Conservation (phyloP, 2,888 invertebrate species). For the Apotomis capreana region DNA sequence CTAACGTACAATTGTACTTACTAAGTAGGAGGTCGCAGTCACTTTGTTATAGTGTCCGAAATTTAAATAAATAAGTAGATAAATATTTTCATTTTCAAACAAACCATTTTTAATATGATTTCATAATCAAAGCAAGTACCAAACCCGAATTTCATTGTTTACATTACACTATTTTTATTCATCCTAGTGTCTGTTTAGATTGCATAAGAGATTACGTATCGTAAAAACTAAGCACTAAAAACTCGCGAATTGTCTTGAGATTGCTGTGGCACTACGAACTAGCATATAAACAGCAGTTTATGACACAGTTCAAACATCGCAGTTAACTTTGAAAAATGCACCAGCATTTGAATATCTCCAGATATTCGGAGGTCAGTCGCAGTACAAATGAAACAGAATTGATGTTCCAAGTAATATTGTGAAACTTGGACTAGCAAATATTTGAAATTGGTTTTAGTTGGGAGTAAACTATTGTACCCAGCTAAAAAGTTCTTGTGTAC, state of each 20-base stretch:
- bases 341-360: slow-evolving; percentile 48
- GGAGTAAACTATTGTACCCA: slow-evolving; percentile 51
- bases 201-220: slow-evolving; percentile 41
- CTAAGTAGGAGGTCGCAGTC: too few relatives aligned
- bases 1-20: too few relatives aligned
- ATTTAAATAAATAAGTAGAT: too few relatives aligned
- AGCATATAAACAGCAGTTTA: slow-evolving; percentile 65
- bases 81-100: too few relatives aligned
- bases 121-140: too few relatives aligned
- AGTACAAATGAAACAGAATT: not conserved
- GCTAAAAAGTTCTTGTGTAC: slow-evolving; percentile 57
- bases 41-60: too few relatives aligned
- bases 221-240: slow-evolving; percentile 53
- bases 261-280: slow-evolving; percentile 60
- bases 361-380: slow-evolving; percentile 15
- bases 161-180: not conserved
- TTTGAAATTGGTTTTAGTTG: slow-evolving; percentile 48
- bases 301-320: slow-evolving; percentile 57
- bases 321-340: slow-evolving; percentile 65
- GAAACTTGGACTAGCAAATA: slow-evolving; percentile 45
- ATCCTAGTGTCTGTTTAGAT: slow-evolving; percentile 3
- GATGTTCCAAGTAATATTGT: slow-evolving; percentile 18
- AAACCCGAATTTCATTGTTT: not conserved
- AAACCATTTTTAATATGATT: too few relatives aligned
- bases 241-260: slow-evolving; percentile 58